Conservation (phyloP, 2,888 invertebrate species). For the Dioctria rufipes region DNA sequence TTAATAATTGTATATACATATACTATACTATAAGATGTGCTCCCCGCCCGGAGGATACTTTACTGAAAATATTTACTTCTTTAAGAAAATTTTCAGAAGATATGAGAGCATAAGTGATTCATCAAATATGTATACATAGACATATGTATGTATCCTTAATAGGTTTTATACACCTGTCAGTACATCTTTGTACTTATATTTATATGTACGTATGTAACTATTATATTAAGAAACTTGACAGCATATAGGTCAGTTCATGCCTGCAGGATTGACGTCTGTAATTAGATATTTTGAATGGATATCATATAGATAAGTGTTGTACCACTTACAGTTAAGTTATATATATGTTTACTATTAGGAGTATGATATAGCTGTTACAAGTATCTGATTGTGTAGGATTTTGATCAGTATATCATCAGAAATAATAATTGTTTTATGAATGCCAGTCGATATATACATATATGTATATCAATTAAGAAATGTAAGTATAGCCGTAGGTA, state of each 20-base stretch:
- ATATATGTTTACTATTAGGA: too few relatives aligned
- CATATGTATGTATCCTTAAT: neutral
- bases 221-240: neutral
- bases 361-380: too few relatives aligned
- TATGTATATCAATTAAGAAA: too few relatives aligned
- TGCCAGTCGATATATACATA: too few relatives aligned
- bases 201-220: neutral
- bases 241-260: slow-evolving; percentile 28
- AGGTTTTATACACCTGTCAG: neutral
- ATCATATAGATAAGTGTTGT: neutral
- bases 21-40: neutral
- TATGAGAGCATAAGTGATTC: slow-evolving; percentile 16
- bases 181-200: neutral
- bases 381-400: too few relatives aligned
- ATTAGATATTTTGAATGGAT: slow-evolving; percentile 20
- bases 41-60: neutral
- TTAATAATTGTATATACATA: slow-evolving; percentile 13
- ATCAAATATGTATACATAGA: neutral
- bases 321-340: neutral
- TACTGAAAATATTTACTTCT: slow-evolving; percentile 14
- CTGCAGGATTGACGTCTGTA: slow-evolving; percentile 26
- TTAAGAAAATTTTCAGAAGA: slow-evolving; percentile 23
- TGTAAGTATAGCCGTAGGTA: too few relatives aligned
- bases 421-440: too few relatives aligned
- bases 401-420: too few relatives aligned